Percentiles rank a stretch among this genome's conserved stretches.
Evolutionary conservation across 2,888 invertebrate species (phyloP).

Genomic region (Beris chalybata): DNA sequence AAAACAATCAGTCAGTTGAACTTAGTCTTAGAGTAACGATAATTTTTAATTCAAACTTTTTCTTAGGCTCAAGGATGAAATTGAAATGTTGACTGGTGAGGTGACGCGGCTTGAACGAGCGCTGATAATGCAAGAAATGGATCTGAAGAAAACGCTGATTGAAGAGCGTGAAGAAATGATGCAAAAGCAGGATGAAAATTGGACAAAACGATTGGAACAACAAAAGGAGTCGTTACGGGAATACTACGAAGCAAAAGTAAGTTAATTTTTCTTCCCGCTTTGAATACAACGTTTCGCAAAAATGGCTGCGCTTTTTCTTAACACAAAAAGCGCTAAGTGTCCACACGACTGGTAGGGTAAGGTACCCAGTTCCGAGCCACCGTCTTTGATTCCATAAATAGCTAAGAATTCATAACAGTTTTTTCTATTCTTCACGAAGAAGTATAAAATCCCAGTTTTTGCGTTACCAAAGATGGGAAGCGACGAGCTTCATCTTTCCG

Average conservation of each 20-base stretch:
- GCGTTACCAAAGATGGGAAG: too few species aligned
- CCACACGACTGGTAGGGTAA: too few species aligned
- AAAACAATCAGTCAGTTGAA: constrained; percentile 15
- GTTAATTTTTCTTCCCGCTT: neutral
- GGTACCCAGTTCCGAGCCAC: too few species aligned
- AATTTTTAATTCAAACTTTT: neutral
- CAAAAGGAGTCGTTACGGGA: neutral
- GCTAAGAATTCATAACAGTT: too few species aligned
- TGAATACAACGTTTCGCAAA: too few species aligned
- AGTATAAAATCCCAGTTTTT: too few species aligned
- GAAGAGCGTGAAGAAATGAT: constrained; percentile 22
- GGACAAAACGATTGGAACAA: constrained; percentile 6
- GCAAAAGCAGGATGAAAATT: constrained; percentile 12
- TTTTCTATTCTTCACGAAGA: too few species aligned
- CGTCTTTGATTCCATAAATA: too few species aligned
- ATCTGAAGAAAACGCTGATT: constrained; percentile 1
- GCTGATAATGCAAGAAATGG: constrained; percentile 2
- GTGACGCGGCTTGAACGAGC: neutral
- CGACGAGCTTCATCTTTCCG: too few species aligned
- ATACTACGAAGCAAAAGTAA: constrained; percentile 18
- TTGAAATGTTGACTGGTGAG: neutral
- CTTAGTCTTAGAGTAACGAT: neutral
- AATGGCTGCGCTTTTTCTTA: too few species aligned
- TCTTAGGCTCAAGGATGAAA: constrained; percentile 11
- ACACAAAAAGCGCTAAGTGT: too few species aligned